A percentile compares a stretch with the other conserved stretches of the same genome.
Evolutionary conservation across 2,888 invertebrate genomes (phyloP).

Genomic region (Anagyrus pseudococci): DNA sequence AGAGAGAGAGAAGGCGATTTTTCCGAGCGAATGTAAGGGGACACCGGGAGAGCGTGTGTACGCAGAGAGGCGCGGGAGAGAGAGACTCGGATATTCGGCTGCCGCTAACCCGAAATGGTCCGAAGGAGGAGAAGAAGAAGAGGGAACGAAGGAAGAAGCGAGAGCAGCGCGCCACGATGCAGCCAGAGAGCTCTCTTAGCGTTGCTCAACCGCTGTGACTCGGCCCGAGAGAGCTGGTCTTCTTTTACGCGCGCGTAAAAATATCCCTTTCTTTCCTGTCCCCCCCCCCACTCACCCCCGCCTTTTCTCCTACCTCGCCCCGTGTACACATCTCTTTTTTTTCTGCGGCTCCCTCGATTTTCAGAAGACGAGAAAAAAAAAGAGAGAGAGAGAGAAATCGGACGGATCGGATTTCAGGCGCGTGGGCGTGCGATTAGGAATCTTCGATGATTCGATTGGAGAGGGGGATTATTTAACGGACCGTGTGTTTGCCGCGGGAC

Average conservation of each 20-base stretch:
- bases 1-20: constrained; percentile 2
- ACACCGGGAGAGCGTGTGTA: constrained; percentile 42
- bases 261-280: constrained; percentile 56
- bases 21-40: constrained; percentile 41
- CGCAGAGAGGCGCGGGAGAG: constrained; percentile 40
- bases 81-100: not conserved
- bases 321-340: not conserved
- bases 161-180: not conserved
- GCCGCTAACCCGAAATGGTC: constrained; percentile 59
- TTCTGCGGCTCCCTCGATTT: too few species aligned
- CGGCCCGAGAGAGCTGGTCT: constrained; percentile 35
- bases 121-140: constrained; percentile 41
- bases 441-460: not conserved
- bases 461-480: too few species aligned
- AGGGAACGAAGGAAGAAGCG: constrained; percentile 39
- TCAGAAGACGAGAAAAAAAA: too few species aligned
- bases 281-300: too few species aligned
- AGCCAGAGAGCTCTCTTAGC: not conserved
- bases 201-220: not conserved
- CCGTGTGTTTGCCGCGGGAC: not conserved
- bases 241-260: constrained; percentile 51
- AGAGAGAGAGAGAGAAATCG: too few species aligned
- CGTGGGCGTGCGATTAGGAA: too few species aligned
- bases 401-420: too few species aligned
- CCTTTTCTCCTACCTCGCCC: too few species aligned